Evolutionary conservation across 1,140 invertebrate species (phyloP), one percentile per base, ranked within the genome.

Genomic region (Drosophila miranda): DNA sequence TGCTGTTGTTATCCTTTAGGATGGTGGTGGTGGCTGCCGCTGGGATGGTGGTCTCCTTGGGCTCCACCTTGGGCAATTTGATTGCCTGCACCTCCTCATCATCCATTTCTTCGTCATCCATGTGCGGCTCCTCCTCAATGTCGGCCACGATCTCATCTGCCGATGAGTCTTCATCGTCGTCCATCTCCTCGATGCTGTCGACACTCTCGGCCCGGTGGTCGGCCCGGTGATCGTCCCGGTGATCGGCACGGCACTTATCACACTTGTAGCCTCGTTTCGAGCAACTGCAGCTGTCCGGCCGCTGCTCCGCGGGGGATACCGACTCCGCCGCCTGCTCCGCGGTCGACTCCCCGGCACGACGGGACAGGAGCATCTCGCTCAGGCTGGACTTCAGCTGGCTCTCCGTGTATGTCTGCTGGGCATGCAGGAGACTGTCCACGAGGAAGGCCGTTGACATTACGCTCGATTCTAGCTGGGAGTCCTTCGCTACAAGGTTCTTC

Each of bases 1-100:
- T 96, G 60, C 80, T 92, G 66, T 89, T 91, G 67, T 69, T 89
- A 81, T 91, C 90, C 81, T 91, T 91, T 13, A 91, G 69, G 14
- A 91, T 83, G 42, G 90, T 91, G 6, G 83, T 81, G 26, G 45
- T 51, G 16, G 72, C 69, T n/a, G 23, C 46, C 8, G 64, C 50
- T 19, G 51, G 44, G 23, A 16, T 75, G 45, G 11, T 66, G 2
- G 46, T 11, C 3, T 89, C 75, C 52, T 89, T 88, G 45, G 77
- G 69, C 59, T 90, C 89, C 26, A 90, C 63, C 54, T 90, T 90
- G 23, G 84, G 84, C 75, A 90, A 59, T 70, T 89, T 89, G 38
- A 88, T 87, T 71, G 68, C 48, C 51, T 50, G 61, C 49, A 78
- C 58, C 38, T 75, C 46, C 41, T 89, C 78, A 7, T 90, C 89